These are phyloP conservation scores for Cassiopea xamachana DNA, from an alignment of 30 jellyfish, hydroid and myxozoan genomes.

Conservation along the genomic window DNA sequence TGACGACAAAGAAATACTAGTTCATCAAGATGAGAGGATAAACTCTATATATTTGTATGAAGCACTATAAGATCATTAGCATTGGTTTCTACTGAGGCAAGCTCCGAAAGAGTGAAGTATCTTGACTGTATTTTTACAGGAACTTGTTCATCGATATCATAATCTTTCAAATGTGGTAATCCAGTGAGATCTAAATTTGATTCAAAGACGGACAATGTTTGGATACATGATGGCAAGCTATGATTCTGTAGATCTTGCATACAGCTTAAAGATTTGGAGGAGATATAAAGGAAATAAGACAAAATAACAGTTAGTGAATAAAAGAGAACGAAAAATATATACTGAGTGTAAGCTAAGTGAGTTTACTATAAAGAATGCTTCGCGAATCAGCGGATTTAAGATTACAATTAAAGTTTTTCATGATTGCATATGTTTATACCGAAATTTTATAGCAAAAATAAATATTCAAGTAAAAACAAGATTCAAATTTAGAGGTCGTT, in stretches of 20 bases:
- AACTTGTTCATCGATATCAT: conserved; percentile 16
- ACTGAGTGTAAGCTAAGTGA: neutral
- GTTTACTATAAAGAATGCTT: neutral
- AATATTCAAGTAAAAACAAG: no score
- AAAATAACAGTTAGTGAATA: neutral
- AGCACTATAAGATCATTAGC: conserved; percentile 1
- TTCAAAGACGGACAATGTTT: conserved; percentile 11
- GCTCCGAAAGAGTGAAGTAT: conserved; percentile 23
- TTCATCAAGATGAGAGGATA: conserved; percentile 17
- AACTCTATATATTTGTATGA: conserved; percentile 38
- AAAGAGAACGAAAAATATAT: neutral
- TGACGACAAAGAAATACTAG: neutral
- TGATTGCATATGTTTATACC: no score
- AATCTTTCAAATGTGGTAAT: conserved; percentile 9
- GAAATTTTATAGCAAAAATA: neutral
- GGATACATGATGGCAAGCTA: conserved; percentile 20
- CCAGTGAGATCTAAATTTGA: conserved; percentile 4
- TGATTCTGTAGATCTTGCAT: conserved; percentile 8
- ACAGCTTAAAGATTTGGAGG: neutral
- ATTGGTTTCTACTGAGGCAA: conserved; percentile 15
- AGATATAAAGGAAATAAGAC: neutral
- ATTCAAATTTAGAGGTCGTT: no score
- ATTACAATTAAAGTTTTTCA: neutral
- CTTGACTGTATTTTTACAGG: conserved; percentile 21
- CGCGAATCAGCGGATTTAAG: neutral